A percentile compares a stretch with the other conserved stretches of the same genome.
phyloP scores from a whole-genome alignment of 2,113 vertebrate genomes.

The Cephalopholis sonnerati region DNA sequence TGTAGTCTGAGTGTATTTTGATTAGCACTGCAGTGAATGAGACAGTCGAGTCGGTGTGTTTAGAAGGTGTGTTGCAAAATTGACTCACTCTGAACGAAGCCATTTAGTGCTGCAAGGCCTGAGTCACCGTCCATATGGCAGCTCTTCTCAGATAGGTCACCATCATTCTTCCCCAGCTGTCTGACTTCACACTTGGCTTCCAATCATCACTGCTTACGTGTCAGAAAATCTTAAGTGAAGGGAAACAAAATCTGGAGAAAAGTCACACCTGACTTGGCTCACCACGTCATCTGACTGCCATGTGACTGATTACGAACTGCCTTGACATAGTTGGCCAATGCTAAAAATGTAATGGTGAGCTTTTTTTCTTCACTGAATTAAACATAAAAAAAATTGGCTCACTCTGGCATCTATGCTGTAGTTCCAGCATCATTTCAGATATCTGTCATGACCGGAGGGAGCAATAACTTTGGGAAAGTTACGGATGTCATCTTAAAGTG shows the following conservation, averaged over 20 bases:
- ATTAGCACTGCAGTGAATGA: neutral
- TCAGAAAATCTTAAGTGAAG: neutral
- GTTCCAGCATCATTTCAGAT: neutral
- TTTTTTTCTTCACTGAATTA: neutral
- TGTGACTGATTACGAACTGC: neutral
- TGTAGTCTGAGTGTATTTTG: neutral
- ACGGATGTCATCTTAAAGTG: too few species aligned
- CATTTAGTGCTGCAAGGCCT: neutral
- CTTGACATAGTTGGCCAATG: neutral
- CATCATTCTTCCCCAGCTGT: constrained; percentile 4
- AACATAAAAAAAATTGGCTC: neutral
- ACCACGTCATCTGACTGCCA: neutral
- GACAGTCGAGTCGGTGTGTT: neutral
- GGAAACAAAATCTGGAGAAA: neutral
- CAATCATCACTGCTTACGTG: neutral
- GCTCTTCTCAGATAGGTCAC: constrained; percentile 3
- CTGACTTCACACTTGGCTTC: constrained; percentile 1
- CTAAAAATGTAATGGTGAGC: neutral
- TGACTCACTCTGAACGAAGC: constrained; percentile 15
- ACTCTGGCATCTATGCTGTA: neutral
- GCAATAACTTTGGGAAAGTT: too few species aligned
- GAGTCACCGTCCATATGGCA: constrained; percentile 25
- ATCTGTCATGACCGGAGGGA: too few species aligned
- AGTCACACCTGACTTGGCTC: neutral
- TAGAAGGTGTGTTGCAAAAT: neutral